Evolutionary conservation across 1,140 invertebrate genomes (phyloP).

Genomic region (Aphidius gifuensis): DNA sequence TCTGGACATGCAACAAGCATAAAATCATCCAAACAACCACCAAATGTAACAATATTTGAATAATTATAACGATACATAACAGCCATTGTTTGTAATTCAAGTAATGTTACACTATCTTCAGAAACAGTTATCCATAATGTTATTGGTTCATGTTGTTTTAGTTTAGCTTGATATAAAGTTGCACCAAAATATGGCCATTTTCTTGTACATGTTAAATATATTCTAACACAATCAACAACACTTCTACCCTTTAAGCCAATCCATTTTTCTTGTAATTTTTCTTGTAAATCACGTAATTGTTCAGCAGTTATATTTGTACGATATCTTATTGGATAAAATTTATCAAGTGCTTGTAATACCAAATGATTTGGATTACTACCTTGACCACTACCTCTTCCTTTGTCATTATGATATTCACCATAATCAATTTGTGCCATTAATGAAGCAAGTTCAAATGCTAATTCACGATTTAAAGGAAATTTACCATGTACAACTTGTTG

Average conservation of each 20-base stretch:
- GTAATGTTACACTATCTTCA: constrained; percentile 85
- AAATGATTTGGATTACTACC: constrained; percentile 60
- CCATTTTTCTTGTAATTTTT: constrained; percentile 85
- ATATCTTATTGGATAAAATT: constrained; percentile 88
- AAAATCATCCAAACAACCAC: constrained; percentile 90
- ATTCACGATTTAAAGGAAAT: constrained; percentile 84
- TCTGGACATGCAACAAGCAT: constrained; percentile 88
- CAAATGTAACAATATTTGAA: constrained; percentile 87
- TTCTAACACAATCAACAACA: constrained; percentile 85
- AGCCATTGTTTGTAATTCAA: constrained; percentile 87
- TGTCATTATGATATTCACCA: constrained; percentile 65
- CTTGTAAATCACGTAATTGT: constrained; percentile 76
- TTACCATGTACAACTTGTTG: constrained; percentile 79
- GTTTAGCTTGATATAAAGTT: constrained; percentile 84
- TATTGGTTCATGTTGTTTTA: constrained; percentile 68
- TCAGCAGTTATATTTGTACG: constrained; percentile 75
- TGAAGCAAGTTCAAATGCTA: constrained; percentile 86
- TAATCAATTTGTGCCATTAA: constrained; percentile 88
- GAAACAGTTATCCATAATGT: constrained; percentile 90
- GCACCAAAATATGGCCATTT: constrained; percentile 97
- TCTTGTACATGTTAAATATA: constrained; percentile 90
- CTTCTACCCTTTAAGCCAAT: constrained; percentile 79
- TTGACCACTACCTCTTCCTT: constrained; percentile 57
- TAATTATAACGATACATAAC: constrained; percentile 82
- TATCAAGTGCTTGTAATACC: constrained; percentile 73